A percentile compares a stretch with the other conserved stretches of the same genome.
Evolutionary conservation across 1,140 invertebrate species (phyloP).

Genomic region (Physella acuta): DNA sequence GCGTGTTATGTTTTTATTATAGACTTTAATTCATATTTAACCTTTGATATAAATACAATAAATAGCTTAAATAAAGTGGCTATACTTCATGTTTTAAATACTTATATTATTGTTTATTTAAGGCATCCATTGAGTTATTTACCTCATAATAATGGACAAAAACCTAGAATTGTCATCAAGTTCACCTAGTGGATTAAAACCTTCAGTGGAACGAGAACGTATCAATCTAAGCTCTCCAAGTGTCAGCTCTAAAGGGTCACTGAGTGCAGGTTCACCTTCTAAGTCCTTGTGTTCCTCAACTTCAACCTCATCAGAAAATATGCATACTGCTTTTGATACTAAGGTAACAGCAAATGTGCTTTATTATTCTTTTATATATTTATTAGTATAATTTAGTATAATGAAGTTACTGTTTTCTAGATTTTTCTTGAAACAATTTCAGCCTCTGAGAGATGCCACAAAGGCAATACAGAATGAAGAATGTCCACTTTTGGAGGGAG

Average conservation of each 20-base stretch:
- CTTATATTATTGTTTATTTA: too few relatives aligned
- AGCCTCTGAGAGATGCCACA: slow-evolving; percentile 15
- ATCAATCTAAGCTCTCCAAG: slow-evolving; percentile 12
- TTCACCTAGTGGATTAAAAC: too few relatives aligned
- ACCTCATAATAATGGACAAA: too few relatives aligned
- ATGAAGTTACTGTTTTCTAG: not conserved
- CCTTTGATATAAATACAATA: too few relatives aligned
- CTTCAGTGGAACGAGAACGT: not conserved
- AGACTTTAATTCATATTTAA: too few relatives aligned
- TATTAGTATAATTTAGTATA: not conserved
- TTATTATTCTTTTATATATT: slow-evolving; percentile 6
- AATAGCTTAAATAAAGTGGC: too few relatives aligned
- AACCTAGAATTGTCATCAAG: too few relatives aligned
- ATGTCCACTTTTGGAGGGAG: slow-evolving; percentile 80
- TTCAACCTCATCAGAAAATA: slow-evolving; percentile 68
- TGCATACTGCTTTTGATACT: slow-evolving; percentile 54
- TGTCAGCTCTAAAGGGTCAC: slow-evolving; percentile 29
- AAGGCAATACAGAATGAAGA: slow-evolving; percentile 65
- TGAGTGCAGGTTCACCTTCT: slow-evolving; percentile 61
- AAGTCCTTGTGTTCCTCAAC: slow-evolving; percentile 67
- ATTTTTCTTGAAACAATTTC: not conserved
- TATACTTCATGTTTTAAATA: too few relatives aligned
- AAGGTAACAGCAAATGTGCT: slow-evolving; percentile 30
- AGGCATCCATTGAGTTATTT: too few relatives aligned
- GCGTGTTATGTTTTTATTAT: too few relatives aligned